Evolutionary conservation across 2,888 invertebrate species (phyloP).

Genomic region (Graphium colonna): DNA sequence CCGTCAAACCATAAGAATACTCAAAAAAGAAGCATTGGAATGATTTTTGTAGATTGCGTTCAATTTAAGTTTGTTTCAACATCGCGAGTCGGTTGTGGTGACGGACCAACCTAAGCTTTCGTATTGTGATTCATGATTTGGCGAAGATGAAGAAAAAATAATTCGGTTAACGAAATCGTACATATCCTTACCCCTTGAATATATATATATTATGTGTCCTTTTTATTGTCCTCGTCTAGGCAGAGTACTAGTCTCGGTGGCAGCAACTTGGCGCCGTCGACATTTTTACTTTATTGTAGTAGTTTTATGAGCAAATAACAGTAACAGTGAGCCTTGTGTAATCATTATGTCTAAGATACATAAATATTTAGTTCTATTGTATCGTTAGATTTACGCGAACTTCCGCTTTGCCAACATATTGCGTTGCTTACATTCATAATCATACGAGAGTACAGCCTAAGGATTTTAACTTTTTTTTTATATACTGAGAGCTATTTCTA

Average conservation of each 20-base stretch:
- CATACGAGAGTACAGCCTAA: constrained; percentile 79
- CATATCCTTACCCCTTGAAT: constrained; percentile 71
- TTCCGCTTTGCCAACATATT: constrained; percentile 79
- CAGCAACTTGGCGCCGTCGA: constrained; percentile 40
- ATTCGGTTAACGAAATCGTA: constrained; percentile 67
- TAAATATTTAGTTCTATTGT: constrained; percentile 77
- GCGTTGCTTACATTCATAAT: constrained; percentile 77
- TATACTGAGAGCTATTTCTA: constrained; percentile 79
- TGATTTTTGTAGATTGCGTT: constrained; percentile 47
- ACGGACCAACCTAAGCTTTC: constrained; percentile 57
- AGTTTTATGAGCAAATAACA: constrained; percentile 51
- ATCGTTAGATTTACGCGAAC: constrained; percentile 77
- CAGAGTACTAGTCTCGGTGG: constrained; percentile 49
- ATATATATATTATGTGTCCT: constrained; percentile 44
- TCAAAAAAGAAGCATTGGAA: constrained; percentile 62
- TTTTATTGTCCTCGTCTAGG: constrained; percentile 39
- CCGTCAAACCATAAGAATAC: constrained; percentile 65
- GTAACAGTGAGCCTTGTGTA: constrained; percentile 72
- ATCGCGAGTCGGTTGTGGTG: constrained; percentile 62
- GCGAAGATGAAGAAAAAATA: constrained; percentile 22
- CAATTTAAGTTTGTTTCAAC: constrained; percentile 43
- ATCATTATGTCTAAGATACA: constrained; percentile 77
- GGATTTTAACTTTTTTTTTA: constrained; percentile 78
- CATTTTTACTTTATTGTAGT: constrained; percentile 51
- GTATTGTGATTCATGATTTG: constrained; percentile 42